These are phyloP conservation scores for Notolepis coatsorum DNA, from an alignment of 2,797 vertebrate genomes.

Conservation along the genomic window DNA sequence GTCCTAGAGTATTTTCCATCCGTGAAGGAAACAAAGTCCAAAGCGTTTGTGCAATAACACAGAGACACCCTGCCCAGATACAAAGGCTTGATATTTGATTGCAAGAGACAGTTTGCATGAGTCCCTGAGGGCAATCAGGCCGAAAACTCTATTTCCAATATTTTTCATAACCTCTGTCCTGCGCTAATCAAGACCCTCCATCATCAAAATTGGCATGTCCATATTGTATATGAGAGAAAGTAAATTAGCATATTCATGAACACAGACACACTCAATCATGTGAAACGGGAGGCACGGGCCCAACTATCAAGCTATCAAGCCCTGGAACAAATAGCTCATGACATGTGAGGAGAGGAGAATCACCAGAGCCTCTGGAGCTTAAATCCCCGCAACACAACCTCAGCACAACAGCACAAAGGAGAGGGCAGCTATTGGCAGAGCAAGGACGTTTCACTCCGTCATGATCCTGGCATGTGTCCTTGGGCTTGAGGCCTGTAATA, in stretches of 20 bases:
- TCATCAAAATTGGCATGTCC: constrained; percentile 50
- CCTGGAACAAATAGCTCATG: constrained; percentile 53
- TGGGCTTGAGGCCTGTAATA: constrained; percentile 41
- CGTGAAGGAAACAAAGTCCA: constrained; percentile 7
- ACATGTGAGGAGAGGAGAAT: constrained; percentile 48
- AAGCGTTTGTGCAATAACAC: constrained; percentile 14
- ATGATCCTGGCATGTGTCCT: constrained; percentile 39
- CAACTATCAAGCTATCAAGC: constrained; percentile 45
- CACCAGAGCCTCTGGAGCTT: constrained; percentile 23
- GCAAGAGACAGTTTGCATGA: constrained; percentile 36
- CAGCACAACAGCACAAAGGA: constrained; percentile 12
- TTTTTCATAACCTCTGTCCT: constrained; percentile 28
- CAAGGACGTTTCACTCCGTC: constrained; percentile 22
- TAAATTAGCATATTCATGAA: constrained; percentile 66
- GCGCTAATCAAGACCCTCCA: constrained; percentile 48
- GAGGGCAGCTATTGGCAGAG: constrained; percentile 4
- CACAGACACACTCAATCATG: constrained; percentile 50
- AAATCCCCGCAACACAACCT: constrained; percentile 24
- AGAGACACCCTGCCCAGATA: constrained; percentile 14
- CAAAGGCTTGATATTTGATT: constrained; percentile 30
- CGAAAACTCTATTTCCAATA: constrained; percentile 30
- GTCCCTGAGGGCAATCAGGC: constrained; percentile 30
- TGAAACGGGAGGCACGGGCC: constrained; percentile 53
- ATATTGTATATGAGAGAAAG: constrained; percentile 45
- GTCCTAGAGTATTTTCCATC: not conserved